Conservation (phyloP, 2,113 vertebrate species). For the Microtus pennsylvanicus region DNA sequence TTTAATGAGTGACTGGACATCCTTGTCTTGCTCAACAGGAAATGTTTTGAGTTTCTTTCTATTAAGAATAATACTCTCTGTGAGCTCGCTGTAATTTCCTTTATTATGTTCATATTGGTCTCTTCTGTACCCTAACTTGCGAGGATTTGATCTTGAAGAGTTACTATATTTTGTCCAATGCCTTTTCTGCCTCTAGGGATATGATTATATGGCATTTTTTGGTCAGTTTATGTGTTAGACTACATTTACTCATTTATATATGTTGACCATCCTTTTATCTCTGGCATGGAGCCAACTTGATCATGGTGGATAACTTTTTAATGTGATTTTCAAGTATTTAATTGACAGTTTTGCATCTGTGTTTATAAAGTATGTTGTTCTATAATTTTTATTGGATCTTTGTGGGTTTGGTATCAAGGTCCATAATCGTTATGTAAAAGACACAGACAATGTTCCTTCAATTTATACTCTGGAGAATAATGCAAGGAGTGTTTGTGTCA, state of each 20-base stretch:
- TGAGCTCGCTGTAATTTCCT: not conserved
- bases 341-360: not conserved
- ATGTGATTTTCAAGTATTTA: not conserved
- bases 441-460: not conserved
- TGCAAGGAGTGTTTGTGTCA: not conserved
- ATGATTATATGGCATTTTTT: not conserved
- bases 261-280: not conserved
- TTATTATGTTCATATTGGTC: not conserved
- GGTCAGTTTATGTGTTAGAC: not conserved
- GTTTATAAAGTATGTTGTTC: not conserved
- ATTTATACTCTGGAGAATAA: not conserved
- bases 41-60: not conserved
- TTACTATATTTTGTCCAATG: not conserved
- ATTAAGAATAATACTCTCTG: not conserved
- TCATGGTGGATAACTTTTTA: not conserved
- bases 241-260: not conserved
- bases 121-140: not conserved
- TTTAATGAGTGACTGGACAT: not conserved
- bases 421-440: not conserved
- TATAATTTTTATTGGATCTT: not conserved
- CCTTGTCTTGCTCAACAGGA: not conserved
- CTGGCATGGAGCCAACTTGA: not conserved
- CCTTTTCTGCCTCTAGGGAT: not conserved
- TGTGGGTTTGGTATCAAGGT: not conserved
- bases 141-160: not conserved